Evolutionary conservation across 1,140 invertebrate genomes (phyloP), one percentile per base, ranked within the genome.

Genomic region (Tetranychus urticae): DNA sequence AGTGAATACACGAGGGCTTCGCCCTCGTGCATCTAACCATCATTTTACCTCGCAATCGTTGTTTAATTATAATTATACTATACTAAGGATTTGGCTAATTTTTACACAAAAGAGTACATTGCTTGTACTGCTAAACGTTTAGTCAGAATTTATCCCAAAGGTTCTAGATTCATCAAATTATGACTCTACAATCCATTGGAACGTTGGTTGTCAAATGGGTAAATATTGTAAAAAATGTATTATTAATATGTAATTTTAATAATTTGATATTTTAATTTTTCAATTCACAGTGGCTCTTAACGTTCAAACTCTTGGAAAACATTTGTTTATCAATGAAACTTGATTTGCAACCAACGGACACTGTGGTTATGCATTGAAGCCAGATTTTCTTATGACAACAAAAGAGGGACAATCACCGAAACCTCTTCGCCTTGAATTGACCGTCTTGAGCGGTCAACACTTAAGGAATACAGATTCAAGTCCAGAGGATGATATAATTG

Each of bases 351-450:
- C 76, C 42, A 83, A 83, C 70, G 81, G 80, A 47, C 71, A 69
- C 14, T 82, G 80, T 72, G 82, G 82, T 3, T 83, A 79, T 69
- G 75, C 82, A 1, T 67, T 83, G 10, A 83, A 82, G 68, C 76
- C 76, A 36, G 63, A 70, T 37, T 70, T 35, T 56, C 35, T 56
- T 7, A 36, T 36, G 68, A 10, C 10, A 31, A 31, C 8, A 1
- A 35, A 55, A 61, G 34, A 56, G 37, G 12, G n/a, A n/a, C n/a
- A n/a, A n/a, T n/a, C n/a, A n/a, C n/a, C 5, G 14, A 59, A 45
- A 48, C 13, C 37, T 33, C 12, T 59, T 1, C 56, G 34, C 1
- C 46, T 59, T 14, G 36, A 45, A n/a, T 14, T 59, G 23, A 59
- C 23, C 13, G 34, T 59, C 10, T 10, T 59, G 7, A 59, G 58